Conservation (phyloP, 2,113 vertebrate species). For the Lycaon pictus region DNA sequence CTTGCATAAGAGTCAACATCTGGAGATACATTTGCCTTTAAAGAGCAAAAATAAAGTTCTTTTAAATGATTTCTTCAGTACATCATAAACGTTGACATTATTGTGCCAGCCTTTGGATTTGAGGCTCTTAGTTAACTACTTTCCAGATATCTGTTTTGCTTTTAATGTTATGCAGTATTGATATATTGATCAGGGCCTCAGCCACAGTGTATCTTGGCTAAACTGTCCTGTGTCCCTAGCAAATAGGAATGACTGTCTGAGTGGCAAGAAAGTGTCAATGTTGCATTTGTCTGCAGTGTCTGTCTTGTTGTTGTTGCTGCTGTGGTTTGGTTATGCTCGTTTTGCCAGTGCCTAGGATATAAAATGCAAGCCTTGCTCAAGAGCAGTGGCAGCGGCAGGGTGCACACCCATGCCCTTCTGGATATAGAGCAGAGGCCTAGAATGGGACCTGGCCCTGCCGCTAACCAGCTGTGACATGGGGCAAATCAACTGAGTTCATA, state of each 20-base stretch:
- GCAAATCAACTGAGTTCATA: neutral
- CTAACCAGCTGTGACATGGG: neutral
- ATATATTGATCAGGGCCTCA: conserved; percentile 57
- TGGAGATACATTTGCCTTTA: conserved; percentile 32
- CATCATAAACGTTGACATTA: neutral
- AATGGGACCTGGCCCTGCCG: neutral
- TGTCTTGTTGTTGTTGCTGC: neutral
- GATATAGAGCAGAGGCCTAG: neutral
- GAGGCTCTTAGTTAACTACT: conserved; percentile 63
- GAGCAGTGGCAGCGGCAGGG: neutral
- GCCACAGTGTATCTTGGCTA: conserved; percentile 63
- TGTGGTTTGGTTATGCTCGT: neutral
- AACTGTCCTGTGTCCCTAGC: conserved; percentile 1
- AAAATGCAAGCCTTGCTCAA: neutral
- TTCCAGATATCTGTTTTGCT: conserved; percentile 49
- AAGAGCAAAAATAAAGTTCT: neutral
- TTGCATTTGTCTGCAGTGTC: conserved; percentile 25
- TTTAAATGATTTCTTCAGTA: conserved; percentile 47
- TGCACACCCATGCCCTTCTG: neutral
- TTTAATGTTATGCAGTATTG: conserved; percentile 65
- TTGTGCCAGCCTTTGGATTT: conserved; percentile 47
- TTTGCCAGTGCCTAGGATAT: neutral
- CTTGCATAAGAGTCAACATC: neutral
- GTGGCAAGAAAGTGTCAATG: neutral
- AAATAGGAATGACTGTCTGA: conserved; percentile 19